Base-by-base conservation (phyloP, 2,888 invertebrate genomes). In the Brassicogethes aeneus region DNA sequence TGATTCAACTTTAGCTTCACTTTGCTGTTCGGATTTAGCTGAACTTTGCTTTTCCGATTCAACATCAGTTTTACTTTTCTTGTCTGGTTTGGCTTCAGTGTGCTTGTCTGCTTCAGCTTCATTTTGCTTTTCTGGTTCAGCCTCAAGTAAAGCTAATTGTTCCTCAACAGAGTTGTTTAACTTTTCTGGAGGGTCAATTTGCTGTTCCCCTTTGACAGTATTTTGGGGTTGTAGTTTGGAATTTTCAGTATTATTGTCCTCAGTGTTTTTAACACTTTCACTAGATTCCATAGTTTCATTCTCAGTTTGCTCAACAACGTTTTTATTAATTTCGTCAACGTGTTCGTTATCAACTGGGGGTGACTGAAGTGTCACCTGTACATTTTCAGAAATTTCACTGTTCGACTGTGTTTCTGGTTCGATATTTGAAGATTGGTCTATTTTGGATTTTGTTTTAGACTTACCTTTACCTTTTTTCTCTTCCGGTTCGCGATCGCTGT, bases 401-500 rank as follows among this genome's bases (percentile, higher is more conserved):
- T 56, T 51, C 46, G 56, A 61, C 61, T 62, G 55, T 55, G 55
- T 60, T 56, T 65, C 59, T 51, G 52, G 50, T 48, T 60, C 58
- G 53, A 54, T 52, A 52, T 52, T 52, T 53, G 56, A 52, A 52
- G 56, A 51, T 54, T 59, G 56, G 57, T 66, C 61, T 62, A 63
- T 59, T 51, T 62, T 64, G 65, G 56, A 56, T 65, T 64, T 64
- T 64, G 59, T 62, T 64, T 64, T 67, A 63, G 64, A 69, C 69
- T 69, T 69, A 69, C 69, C 69, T 69, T 68, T 66, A 56, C 54
- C 58, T 52, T 54, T 55, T 43, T 58, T 56, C 47, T 55, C 57
- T 52, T 51, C 47, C 35, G 41, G 35, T 23, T 41, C n/a, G n/a
- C n/a, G 48, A 43, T 48, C 40, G 40, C 41, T 43, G 33, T 50